Evolutionary conservation across 2,888 invertebrate species (phyloP).

Genomic region (Pheosia gnoma): DNA sequence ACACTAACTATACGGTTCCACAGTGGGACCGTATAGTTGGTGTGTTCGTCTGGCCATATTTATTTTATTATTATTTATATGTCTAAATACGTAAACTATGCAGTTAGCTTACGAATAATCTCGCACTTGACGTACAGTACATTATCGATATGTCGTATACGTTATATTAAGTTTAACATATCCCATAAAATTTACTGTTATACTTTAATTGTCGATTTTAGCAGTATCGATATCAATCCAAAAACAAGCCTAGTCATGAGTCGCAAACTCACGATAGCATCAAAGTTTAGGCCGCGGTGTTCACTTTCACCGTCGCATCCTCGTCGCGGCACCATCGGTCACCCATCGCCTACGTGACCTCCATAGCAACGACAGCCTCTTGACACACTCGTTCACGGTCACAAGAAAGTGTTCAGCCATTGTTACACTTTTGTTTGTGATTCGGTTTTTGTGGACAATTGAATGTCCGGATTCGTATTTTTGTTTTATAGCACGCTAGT

Average conservation of each 20-base stretch:
- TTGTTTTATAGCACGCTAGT: conserved; percentile 9
- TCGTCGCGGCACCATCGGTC: conserved; percentile 36
- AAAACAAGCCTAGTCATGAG: background rate
- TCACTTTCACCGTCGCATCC: conserved; percentile 59
- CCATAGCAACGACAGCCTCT: conserved; percentile 60
- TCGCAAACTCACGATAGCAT: background rate
- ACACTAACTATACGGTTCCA: too few species aligned
- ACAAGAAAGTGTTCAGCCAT: conserved; percentile 58
- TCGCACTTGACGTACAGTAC: too few species aligned
- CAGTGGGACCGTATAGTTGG: too few species aligned
- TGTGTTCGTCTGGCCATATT: too few species aligned
- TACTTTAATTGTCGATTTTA: background rate
- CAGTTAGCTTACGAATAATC: too few species aligned
- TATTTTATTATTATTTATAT: too few species aligned
- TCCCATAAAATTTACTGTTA: background rate
- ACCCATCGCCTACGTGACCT: conserved; percentile 61
- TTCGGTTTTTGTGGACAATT: conserved; percentile 23
- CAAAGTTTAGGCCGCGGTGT: conserved; percentile 22
- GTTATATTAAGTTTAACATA: background rate
- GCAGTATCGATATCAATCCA: conserved; percentile 6
- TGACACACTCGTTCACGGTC: conserved; percentile 71
- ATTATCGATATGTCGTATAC: too few species aligned
- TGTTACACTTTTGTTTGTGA: conserved; percentile 33
- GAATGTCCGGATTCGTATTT: conserved; percentile 14
- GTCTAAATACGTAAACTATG: too few species aligned